phyloP scores from a whole-genome alignment of 2,888 invertebrate species.

The Druceiella hillmani region DNA sequence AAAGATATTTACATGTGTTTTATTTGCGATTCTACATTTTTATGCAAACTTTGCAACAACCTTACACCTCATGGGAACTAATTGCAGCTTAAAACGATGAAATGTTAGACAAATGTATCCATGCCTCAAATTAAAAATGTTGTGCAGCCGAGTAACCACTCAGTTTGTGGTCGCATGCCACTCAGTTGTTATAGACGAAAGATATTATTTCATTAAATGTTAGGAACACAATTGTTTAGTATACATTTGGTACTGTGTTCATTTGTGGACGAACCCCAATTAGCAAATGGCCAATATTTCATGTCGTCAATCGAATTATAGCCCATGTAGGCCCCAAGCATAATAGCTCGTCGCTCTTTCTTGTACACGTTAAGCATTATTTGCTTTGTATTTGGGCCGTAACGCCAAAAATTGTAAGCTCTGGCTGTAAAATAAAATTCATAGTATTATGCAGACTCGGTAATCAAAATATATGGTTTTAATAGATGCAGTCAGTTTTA shows the following conservation, averaged over 20 bases:
- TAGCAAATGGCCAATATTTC: conserved; percentile 55
- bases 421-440: conserved; percentile 48
- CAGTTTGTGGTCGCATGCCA: no score
- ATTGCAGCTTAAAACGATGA: background rate
- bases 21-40: background rate
- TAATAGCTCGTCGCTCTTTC: conserved; percentile 35
- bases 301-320: conserved; percentile 51
- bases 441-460: background rate
- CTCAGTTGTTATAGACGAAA: no score
- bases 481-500: no score
- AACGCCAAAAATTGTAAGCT: conserved; percentile 55
- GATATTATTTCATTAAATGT: no score
- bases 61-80: background rate
- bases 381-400: conserved; percentile 37
- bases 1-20: no score
- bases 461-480: background rate
- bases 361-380: conserved; percentile 15
- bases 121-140: conserved; percentile 2
- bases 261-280: conserved; percentile 52
- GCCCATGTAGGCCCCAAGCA: conserved; percentile 46
- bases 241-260: conserved; percentile 19
- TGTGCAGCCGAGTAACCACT: no score
- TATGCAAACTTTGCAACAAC: background rate
- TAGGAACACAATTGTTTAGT: no score
- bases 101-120: background rate